phyloP scores from a whole-genome alignment of 1,140 invertebrate genomes.

The Brachystomella parvula region DNA sequence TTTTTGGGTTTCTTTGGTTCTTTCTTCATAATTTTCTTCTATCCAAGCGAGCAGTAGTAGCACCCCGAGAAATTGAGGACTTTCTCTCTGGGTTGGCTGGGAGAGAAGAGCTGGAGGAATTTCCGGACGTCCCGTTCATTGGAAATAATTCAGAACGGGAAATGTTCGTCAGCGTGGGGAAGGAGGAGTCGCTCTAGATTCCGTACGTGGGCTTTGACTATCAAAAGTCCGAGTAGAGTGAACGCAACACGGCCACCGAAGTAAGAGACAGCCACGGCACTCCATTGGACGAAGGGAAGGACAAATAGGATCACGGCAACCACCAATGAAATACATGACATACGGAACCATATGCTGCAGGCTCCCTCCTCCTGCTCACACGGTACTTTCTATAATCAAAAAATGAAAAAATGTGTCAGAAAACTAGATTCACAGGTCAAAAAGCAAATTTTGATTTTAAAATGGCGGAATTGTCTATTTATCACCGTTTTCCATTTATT shows the following conservation, averaged over 20 bases:
- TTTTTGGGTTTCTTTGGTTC: no score
- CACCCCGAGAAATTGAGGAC: no score
- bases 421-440: no score
- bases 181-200: slow-evolving; percentile 3
- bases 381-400: background rate
- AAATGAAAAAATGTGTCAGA: background rate
- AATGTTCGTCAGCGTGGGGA: background rate
- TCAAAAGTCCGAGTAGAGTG: background rate
- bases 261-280: background rate
- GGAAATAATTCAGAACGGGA: slow-evolving; percentile 40
- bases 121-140: no score
- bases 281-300: slow-evolving; percentile 11
- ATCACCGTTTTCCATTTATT: no score
- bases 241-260: background rate
- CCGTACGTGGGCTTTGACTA: background rate
- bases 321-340: background rate
- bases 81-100: no score
- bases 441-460: no score
- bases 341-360: background rate
- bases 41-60: no score
- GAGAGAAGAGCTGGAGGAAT: no score
- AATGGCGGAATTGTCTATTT: no score
- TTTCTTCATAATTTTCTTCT: no score
- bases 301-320: slow-evolving; percentile 2
- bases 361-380: slow-evolving; percentile 6